Evolutionary conservation across 2,113 vertebrate genomes (phyloP).

Genomic region (Aphyosemion australe): DNA sequence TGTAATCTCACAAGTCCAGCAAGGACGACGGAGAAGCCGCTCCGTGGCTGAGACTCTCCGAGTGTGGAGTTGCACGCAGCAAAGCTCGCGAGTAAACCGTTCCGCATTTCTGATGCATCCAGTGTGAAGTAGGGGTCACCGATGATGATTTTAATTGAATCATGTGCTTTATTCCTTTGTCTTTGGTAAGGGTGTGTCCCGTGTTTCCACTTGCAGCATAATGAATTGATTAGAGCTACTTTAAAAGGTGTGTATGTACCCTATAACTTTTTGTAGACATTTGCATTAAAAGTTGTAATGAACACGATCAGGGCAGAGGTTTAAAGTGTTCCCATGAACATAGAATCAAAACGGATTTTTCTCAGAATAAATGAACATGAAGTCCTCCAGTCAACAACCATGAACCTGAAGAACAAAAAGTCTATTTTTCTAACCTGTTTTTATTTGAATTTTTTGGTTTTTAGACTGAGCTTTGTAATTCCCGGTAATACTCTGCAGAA

Average conservation of each 20-base stretch:
- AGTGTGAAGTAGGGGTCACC: slow-evolving; percentile 17
- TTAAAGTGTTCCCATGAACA: background rate
- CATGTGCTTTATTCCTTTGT: too few species aligned
- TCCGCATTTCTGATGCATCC: too few species aligned
- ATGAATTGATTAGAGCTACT: background rate
- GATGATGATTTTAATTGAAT: background rate
- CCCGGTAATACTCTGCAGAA: background rate
- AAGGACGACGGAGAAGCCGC: too few species aligned
- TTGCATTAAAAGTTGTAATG: background rate
- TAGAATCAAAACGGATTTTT: background rate
- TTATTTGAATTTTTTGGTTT: background rate
- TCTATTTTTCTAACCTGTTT: background rate
- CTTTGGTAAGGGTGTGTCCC: too few species aligned
- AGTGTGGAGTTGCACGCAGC: too few species aligned
- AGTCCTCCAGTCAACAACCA: background rate
- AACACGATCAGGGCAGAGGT: background rate
- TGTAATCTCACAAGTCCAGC: too few species aligned
- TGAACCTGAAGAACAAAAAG: background rate
- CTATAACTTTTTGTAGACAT: background rate
- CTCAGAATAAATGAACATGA: background rate
- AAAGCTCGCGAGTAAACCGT: too few species aligned
- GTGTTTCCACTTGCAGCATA: background rate
- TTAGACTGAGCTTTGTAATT: background rate
- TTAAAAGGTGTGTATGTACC: background rate
- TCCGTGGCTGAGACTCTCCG: too few species aligned